These are phyloP conservation scores for Thaleichthys pacificus DNA, from an alignment of 2,797 vertebrate genomes.

Conservation along the genomic window DNA sequence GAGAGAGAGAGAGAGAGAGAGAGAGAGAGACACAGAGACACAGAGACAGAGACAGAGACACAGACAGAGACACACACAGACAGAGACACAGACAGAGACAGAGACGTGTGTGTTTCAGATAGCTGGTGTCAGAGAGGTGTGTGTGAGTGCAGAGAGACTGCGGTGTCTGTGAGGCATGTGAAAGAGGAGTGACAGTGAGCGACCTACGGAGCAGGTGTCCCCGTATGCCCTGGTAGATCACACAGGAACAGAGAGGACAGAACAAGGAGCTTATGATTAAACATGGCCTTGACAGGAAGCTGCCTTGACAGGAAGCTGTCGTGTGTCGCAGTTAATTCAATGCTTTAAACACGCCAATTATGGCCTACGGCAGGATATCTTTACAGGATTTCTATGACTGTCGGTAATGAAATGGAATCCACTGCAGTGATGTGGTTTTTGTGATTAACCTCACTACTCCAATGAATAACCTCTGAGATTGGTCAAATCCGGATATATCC, in stretches of 20 bases:
- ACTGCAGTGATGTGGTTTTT: not conserved
- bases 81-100: too few relatives aligned
- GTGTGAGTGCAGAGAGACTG: constrained; percentile 38
- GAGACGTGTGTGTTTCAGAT: constrained; percentile 3
- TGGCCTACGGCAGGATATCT: too few relatives aligned
- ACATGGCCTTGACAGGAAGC: not conserved
- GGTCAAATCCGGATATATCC: not conserved
- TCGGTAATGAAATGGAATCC: not conserved
- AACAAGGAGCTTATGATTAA: not conserved
- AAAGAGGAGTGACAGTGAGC: not conserved
- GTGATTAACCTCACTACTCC: constrained; percentile 11
- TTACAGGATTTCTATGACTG: too few relatives aligned
- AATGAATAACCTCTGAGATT: not conserved
- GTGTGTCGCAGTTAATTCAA: too few relatives aligned
- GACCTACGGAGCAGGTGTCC: too few relatives aligned
- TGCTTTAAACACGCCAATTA: too few relatives aligned
- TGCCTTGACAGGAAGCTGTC: not conserved
- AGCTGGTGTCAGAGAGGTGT: constrained; percentile 63
- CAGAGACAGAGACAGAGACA: too few relatives aligned
- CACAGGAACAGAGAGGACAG: not conserved
- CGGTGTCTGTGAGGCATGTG: constrained; percentile 3
- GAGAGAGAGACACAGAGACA: too few relatives aligned
- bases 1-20: too few relatives aligned
- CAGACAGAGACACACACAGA: too few relatives aligned
- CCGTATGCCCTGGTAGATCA: not conserved